These are phyloP conservation scores for Ageneiosus marmoratus DNA, from an alignment of 2,113 vertebrate species.

Conservation along the genomic window DNA sequence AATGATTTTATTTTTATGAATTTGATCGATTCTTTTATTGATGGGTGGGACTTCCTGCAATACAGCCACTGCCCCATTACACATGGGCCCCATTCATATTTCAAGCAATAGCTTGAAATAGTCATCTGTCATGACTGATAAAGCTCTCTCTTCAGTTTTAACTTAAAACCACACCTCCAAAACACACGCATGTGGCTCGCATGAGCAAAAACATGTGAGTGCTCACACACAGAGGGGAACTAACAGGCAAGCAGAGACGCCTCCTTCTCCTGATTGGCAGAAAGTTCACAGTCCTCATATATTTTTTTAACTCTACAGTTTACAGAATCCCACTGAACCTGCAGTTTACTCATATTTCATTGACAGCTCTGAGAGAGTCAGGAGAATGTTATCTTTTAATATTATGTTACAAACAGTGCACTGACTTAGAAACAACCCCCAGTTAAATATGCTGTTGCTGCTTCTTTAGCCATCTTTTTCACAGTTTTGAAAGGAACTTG, in stretches of 20 bases:
- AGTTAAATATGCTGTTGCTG: not conserved
- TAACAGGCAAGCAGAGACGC: not conserved
- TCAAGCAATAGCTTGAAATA: not conserved
- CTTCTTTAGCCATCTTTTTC: not conserved
- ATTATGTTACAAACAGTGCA: not conserved
- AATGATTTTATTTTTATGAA: not conserved
- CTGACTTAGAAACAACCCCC: not conserved
- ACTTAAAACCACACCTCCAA: conserved; percentile 12
- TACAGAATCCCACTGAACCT: not conserved
- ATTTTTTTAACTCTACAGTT: not conserved
- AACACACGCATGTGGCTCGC: not conserved
- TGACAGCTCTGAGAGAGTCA: not conserved
- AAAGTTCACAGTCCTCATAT: not conserved
- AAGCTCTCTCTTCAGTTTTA: not conserved
- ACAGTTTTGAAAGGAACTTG: not conserved
- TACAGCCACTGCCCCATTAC: not conserved
- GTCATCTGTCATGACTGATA: conserved; percentile 1
- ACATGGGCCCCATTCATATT: conserved; percentile 8
- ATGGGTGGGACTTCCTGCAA: not conserved
- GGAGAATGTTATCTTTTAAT: not conserved
- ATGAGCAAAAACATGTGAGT: not conserved
- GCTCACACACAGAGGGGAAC: not conserved
- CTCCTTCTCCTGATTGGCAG: not conserved
- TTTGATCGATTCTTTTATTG: not conserved
- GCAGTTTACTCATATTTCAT: not conserved